These are phyloP conservation scores for Ips nitidus DNA, from an alignment of 1,140 invertebrate species.

Conservation along the genomic window DNA sequence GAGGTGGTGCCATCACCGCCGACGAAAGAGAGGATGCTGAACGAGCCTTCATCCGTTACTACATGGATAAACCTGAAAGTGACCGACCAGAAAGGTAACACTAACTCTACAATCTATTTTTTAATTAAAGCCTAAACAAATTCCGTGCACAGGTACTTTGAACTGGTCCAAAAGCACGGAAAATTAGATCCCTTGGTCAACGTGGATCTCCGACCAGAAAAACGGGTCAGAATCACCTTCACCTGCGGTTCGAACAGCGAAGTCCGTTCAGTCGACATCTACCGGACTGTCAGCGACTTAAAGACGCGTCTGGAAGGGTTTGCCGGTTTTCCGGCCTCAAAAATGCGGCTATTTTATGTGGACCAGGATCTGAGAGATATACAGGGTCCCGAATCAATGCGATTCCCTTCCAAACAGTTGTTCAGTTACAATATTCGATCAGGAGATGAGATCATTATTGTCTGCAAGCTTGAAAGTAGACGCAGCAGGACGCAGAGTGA, in stretches of 20 bases:
- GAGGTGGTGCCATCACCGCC: slow-evolving; percentile 78
- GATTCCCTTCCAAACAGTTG: slow-evolving; percentile 81
- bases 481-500: slow-evolving; percentile 32
- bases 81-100: slow-evolving; percentile 72
- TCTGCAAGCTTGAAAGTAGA: slow-evolving; percentile 60
- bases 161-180: slow-evolving; percentile 79
- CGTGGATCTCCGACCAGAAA: slow-evolving; percentile 81
- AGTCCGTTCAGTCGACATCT: slow-evolving; percentile 73
- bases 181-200: slow-evolving; percentile 84
- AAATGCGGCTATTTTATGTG: slow-evolving; percentile 85
- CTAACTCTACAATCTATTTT: not conserved
- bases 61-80: slow-evolving; percentile 82
- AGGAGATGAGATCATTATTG: slow-evolving; percentile 89
- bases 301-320: slow-evolving; percentile 78
- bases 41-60: slow-evolving; percentile 87
- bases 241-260: slow-evolving; percentile 75
- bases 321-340: slow-evolving; percentile 74
- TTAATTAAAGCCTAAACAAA: not conserved
- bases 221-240: slow-evolving; percentile 81
- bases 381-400: slow-evolving; percentile 83
- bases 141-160: slow-evolving; percentile 67
- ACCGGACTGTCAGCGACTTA: slow-evolving; percentile 75
- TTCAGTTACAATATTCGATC: slow-evolving; percentile 89
- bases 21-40: slow-evolving; percentile 91
- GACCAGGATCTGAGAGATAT: slow-evolving; percentile 71